Conservation (phyloP, 2,113 vertebrate species). For the Psilopsiagon aurifrons region DNA sequence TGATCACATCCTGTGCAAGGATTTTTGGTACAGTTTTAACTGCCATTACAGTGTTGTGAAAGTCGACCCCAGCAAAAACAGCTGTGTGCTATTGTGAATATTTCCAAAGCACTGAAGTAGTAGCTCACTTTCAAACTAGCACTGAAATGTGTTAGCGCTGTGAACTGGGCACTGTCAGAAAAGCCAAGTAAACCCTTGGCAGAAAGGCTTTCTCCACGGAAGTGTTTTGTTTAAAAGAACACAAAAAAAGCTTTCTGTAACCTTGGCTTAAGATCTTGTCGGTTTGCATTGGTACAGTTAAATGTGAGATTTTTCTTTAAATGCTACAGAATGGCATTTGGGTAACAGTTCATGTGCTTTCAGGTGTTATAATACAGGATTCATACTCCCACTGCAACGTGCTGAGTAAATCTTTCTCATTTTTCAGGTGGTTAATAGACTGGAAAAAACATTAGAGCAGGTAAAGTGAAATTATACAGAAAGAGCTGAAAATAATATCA, state of each 20-base stretch:
- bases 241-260: not conserved
- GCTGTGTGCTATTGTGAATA: conserved; percentile 31
- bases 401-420: not conserved
- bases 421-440: conserved; percentile 28
- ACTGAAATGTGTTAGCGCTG: not conserved
- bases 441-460: not conserved
- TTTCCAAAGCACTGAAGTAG: not conserved
- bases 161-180: not conserved
- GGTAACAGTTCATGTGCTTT: not conserved
- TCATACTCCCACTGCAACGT: not conserved
- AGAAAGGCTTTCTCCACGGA: not conserved
- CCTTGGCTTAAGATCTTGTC: not conserved
- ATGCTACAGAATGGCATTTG: not conserved
- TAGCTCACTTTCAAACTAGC: not conserved
- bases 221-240: not conserved
- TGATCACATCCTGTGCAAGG: conserved; percentile 76
- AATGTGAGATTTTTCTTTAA: not conserved
- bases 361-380: not conserved
- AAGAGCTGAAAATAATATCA: not conserved
- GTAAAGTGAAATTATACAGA: conserved; percentile 29
- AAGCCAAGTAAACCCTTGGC: not conserved
- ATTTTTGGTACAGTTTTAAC: conserved; percentile 62
- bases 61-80: conserved; percentile 15
- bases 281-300: not conserved
- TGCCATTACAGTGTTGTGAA: conserved; percentile 54